phyloP scores from a whole-genome alignment of 2,797 vertebrate species.

The Ataeniobius toweri region DNA sequence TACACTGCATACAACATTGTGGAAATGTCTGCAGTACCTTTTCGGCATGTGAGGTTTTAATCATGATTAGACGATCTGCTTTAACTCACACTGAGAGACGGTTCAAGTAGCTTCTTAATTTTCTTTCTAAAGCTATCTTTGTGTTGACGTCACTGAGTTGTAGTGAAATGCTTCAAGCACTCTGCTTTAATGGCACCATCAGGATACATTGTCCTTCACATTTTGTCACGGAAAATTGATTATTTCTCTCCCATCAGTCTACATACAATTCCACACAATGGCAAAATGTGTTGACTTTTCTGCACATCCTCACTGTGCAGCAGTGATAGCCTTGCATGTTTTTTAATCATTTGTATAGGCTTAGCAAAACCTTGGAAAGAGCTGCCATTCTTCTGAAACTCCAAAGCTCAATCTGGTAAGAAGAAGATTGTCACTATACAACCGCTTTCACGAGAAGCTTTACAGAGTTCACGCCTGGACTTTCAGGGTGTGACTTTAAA shows the following conservation, averaged over 20 bases:
- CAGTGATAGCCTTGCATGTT: neutral
- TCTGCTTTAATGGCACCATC: neutral
- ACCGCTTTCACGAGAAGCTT: neutral
- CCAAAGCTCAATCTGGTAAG: too few relatives aligned
- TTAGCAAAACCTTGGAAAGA: neutral
- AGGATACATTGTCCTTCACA: neutral
- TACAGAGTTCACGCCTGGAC: neutral
- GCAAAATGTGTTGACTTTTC: neutral
- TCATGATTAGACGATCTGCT: neutral
- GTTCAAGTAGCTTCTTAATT: constrained; percentile 1
- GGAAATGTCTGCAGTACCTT: constrained; percentile 12
- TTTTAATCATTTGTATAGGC: neutral
- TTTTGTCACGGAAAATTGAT: neutral
- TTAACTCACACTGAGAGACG: neutral
- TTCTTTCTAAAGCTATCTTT: neutral
- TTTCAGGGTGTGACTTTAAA: neutral
- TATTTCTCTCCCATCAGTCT: neutral
- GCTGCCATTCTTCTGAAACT: neutral
- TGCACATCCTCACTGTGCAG: neutral
- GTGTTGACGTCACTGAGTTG: neutral
- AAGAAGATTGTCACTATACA: neutral
- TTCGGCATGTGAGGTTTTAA: neutral
- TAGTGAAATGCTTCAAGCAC: constrained; percentile 4
- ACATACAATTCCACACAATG: neutral
- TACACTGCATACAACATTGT: constrained; percentile 1